phyloP scores from a whole-genome alignment of 2,888 invertebrate species.

The Ptychoptera contaminata region DNA sequence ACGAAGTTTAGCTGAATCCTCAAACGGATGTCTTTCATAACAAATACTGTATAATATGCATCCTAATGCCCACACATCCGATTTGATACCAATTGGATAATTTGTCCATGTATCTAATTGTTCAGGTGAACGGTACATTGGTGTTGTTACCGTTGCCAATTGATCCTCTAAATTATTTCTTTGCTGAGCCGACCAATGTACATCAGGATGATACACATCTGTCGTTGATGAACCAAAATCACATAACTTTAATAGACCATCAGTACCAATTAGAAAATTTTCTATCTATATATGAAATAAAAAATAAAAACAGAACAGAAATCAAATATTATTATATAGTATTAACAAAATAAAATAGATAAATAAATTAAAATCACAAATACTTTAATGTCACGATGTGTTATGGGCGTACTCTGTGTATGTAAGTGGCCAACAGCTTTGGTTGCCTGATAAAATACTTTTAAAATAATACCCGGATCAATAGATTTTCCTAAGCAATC shows the following conservation, averaged over 20 bases:
- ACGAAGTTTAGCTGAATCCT: constrained; percentile 86
- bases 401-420: constrained; percentile 72
- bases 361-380: too few species aligned
- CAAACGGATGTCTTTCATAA: constrained; percentile 91
- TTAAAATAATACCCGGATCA: constrained; percentile 46
- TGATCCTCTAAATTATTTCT: constrained; percentile 86
- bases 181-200: constrained; percentile 84
- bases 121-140: constrained; percentile 96
- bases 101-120: constrained; percentile 97
- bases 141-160: constrained; percentile 67
- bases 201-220: constrained; percentile 65
- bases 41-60: constrained; percentile 87
- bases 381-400: constrained; percentile 90
- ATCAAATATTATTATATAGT: neutral
- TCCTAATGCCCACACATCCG: constrained; percentile 95
- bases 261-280: constrained; percentile 76
- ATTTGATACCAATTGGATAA: constrained; percentile 74
- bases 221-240: constrained; percentile 94
- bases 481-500: constrained; percentile 23
- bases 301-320: neutral
- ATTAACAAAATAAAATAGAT: neutral
- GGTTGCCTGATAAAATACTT: constrained; percentile 83
- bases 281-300: constrained; percentile 43
- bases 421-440: constrained; percentile 90
- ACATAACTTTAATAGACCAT: constrained; percentile 82